phyloP scores from a whole-genome alignment of 2,797 vertebrate species.

The Tokudaia tokunoshimensis region DNA sequence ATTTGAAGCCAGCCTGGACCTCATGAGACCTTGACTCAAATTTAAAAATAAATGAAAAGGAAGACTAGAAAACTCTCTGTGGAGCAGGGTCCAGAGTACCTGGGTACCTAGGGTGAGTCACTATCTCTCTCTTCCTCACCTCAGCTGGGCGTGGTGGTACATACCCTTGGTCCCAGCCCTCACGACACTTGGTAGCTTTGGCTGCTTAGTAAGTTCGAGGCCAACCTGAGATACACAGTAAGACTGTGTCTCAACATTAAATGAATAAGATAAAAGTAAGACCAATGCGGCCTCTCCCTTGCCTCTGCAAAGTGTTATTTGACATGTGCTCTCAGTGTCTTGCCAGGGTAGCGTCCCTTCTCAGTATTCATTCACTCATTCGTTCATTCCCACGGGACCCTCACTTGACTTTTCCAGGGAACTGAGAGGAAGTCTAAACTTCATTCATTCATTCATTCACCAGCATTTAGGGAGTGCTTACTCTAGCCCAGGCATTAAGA shows the following conservation, averaged over 20 bases:
- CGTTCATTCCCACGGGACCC: too few species aligned
- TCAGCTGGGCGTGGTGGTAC: background rate
- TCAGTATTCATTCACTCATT: background rate
- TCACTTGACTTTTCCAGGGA: too few species aligned
- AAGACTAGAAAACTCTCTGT: background rate
- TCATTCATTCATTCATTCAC: background rate
- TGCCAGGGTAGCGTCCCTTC: background rate
- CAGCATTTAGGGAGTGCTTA: background rate
- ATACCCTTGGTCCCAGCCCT: background rate
- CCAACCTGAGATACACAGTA: background rate
- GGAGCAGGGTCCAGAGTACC: background rate
- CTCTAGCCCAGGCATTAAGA: background rate
- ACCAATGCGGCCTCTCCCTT: background rate
- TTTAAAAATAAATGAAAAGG: background rate
- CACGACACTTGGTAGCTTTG: background rate
- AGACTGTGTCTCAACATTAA: background rate
- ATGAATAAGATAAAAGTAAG: background rate
- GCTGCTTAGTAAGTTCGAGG: background rate
- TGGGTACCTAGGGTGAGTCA: background rate
- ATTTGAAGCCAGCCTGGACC: background rate
- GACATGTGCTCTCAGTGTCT: accelerated
- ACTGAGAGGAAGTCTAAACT: too few species aligned
- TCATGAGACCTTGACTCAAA: background rate
- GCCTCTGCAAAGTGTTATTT: background rate
- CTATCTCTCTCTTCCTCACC: background rate